These are phyloP conservation scores for Caretta caretta DNA, from an alignment of 2,113 vertebrate species.

Conservation along the genomic window DNA sequence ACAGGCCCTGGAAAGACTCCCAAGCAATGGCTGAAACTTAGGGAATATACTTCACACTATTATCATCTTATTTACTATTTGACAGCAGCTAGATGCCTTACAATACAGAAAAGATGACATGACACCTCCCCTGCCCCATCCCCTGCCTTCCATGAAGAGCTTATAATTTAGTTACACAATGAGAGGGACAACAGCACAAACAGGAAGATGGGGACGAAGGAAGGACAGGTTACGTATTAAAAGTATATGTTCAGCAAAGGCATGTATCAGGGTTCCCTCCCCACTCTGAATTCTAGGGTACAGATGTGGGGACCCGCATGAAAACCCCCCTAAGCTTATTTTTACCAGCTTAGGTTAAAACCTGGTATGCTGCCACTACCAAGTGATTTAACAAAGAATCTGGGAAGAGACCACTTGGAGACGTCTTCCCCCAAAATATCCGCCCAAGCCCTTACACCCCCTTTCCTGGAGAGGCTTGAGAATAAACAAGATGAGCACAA, in stretches of 20 bases:
- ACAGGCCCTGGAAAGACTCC: background rate
- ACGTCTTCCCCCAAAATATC: too few species aligned
- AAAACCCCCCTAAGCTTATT: too few species aligned
- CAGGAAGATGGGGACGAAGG: background rate
- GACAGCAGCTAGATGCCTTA: fast-evolving
- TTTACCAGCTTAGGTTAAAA: too few species aligned
- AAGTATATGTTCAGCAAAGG: background rate
- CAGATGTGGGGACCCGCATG: too few species aligned
- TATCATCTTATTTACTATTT: background rate
- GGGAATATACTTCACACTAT: background rate
- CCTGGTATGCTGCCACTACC: too few species aligned
- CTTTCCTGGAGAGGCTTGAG: too few species aligned
- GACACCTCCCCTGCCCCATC: background rate
- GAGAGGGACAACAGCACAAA: background rate
- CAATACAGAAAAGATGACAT: background rate
- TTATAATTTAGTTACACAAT: background rate
- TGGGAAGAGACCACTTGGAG: too few species aligned
- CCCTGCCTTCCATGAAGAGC: background rate
- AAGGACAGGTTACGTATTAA: background rate
- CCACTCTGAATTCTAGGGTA: too few species aligned
- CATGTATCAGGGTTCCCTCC: background rate
- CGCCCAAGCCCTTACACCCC: too few species aligned
- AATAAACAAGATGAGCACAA: too few species aligned
- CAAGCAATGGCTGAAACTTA: background rate
- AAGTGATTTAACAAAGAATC: too few species aligned